Evolutionary conservation across 1,140 invertebrate species (phyloP), one percentile per base, ranked within the genome.

Genomic region (Drosophila nigrodunni): DNA sequence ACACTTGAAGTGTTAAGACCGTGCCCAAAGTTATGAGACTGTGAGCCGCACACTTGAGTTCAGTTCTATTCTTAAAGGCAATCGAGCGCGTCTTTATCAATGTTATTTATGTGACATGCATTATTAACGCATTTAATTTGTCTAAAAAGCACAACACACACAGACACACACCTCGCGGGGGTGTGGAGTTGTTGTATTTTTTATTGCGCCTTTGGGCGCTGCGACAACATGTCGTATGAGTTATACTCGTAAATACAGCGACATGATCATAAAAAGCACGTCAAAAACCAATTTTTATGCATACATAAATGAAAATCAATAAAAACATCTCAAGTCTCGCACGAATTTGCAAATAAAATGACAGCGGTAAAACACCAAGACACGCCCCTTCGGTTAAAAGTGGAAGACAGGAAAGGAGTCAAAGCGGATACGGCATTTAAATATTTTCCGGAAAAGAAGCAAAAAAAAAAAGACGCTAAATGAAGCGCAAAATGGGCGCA

Each of bases 41-140:
- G 54, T 21, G 18, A 21, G 18, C 46, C 43, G 35, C 8, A 25
- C 66, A 25, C 66, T 62, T 69, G 7, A 61, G 44, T 46, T 74
- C 49, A 69, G 25, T 54, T 37, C 50, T 37, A 7, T 34, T n/a
- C 34, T 54, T 34, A 55, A 68, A 72, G 44, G 49, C 66, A 49
- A 77, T 61, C 47, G 60, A 72, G 47, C 52, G 65, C 66, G 72
- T 65, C 78, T 86, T 86, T 81, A 85, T 85, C 82, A 85, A 85
- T 85, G 62, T 81, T 86, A 77, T 74, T 77, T 80, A 71, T 69
- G 67, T 67, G 58, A 60, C 67, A 60, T 89, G 83, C 80, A 88
- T 89, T 89, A 88, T 89, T 88, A 78, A 88, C 62, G 85, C 83
- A 85, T 78, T 88, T 88, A 83, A 88, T 88, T 88, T 88, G 80